Evolutionary conservation across 2,888 invertebrate species (phyloP).

Genomic region (Lycia hirtaria): DNA sequence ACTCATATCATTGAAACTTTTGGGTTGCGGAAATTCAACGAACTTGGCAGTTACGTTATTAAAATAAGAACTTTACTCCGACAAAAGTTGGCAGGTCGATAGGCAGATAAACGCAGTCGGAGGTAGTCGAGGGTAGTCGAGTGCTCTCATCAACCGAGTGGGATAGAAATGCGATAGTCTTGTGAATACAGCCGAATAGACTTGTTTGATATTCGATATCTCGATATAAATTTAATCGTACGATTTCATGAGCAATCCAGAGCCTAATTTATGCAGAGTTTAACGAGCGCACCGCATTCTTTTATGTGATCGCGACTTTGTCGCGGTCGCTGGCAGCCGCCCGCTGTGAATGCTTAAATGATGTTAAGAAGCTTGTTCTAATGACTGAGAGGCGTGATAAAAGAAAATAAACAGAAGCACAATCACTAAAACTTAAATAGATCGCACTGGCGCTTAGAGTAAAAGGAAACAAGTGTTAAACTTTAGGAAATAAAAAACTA

Average conservation of each 20-base stretch:
- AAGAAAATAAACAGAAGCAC: conserved; percentile 12
- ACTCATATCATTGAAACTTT: conserved; percentile 49
- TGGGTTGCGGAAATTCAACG: conserved; percentile 49
- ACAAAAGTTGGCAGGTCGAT: conserved; percentile 52
- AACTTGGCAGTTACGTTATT: conserved; percentile 58
- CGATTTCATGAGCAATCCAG: conserved; percentile 51
- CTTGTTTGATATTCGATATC: conserved; percentile 66
- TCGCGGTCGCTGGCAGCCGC: conserved; percentile 44
- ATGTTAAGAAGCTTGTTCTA: conserved; percentile 22
- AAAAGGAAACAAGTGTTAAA: too few relatives aligned
- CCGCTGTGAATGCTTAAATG: conserved; percentile 41
- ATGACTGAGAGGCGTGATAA: conserved; percentile 1
- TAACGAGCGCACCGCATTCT: conserved; percentile 42
- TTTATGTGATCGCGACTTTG: conserved; percentile 49
- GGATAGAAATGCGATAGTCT: conserved; percentile 73
- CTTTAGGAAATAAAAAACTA: too few relatives aligned
- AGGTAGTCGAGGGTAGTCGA: conserved; percentile 68
- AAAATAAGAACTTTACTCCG: conserved; percentile 58
- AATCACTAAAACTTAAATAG: conserved; percentile 9
- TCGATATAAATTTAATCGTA: conserved; percentile 49
- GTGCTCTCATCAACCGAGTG: conserved; percentile 68
- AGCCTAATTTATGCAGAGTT: conserved; percentile 50
- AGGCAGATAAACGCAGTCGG: conserved; percentile 66
- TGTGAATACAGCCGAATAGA: conserved; percentile 57
- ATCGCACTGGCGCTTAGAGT: neutral